These are phyloP conservation scores for Eurytoma adleriae DNA, from an alignment of 2,888 invertebrate species.

Conservation along the genomic window DNA sequence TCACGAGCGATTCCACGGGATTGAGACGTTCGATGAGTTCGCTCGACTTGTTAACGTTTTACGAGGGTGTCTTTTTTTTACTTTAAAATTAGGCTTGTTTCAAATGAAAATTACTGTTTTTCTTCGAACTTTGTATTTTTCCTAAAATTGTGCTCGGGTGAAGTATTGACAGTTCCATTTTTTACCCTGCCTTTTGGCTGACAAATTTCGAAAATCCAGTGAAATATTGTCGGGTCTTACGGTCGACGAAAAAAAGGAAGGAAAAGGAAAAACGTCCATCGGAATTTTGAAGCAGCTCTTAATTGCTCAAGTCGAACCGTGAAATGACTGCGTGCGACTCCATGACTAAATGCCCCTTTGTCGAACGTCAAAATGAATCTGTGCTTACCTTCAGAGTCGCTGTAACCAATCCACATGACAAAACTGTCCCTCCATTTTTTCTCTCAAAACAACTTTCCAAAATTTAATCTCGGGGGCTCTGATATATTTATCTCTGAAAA, in stretches of 20 bases:
- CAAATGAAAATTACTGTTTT: too few relatives aligned
- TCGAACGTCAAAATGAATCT: background rate
- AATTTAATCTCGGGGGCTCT: too few relatives aligned
- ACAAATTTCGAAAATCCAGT: conserved; percentile 14
- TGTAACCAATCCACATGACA: conserved; percentile 14
- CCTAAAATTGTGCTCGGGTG: background rate
- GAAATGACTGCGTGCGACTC: conserved; percentile 19
- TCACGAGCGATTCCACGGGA: too few relatives aligned
- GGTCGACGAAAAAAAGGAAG: background rate
- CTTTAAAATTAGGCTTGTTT: too few relatives aligned
- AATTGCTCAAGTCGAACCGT: conserved; percentile 29
- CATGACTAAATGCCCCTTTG: conserved; percentile 29
- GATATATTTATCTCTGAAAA: too few relatives aligned
- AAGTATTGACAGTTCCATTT: background rate
- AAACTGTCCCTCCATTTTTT: conserved; percentile 8
- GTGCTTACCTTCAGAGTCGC: background rate
- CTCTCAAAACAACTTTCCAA: too few relatives aligned
- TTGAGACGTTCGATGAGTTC: too few relatives aligned
- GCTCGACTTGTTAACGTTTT: background rate
- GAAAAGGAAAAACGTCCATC: background rate
- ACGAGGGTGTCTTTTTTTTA: background rate
- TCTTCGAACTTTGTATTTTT: background rate
- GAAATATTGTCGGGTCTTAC: conserved; percentile 12
- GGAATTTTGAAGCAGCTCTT: conserved; percentile 16
- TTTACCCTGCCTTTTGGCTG: background rate